Evolutionary conservation across 2,113 vertebrate genomes (phyloP).

Genomic region (Pundamilia nyererei): DNA sequence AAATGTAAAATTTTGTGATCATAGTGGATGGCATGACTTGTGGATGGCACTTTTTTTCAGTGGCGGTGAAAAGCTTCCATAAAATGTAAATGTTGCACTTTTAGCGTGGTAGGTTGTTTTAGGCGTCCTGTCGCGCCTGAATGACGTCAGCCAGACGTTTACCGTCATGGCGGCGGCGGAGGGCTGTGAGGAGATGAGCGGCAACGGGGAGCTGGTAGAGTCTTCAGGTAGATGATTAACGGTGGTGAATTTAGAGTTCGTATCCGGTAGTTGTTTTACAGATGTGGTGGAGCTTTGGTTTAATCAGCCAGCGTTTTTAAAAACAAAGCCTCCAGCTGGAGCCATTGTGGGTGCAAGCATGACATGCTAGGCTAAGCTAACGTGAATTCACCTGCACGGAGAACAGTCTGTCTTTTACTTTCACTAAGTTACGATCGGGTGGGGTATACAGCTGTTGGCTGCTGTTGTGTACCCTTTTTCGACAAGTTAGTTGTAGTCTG

Average conservation of each 20-base stretch:
- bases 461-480: too few relatives aligned
- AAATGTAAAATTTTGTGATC: background rate
- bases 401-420: background rate
- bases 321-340: background rate
- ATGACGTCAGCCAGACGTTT: slow-evolving; percentile 42
- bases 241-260: background rate
- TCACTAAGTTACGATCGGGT: background rate
- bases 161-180: slow-evolving; percentile 73
- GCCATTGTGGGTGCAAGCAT: background rate
- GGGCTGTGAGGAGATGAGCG: slow-evolving; percentile 56
- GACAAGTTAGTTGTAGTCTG: background rate
- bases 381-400: background rate
- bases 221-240: slow-evolving; percentile 39
- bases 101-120: background rate
- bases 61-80: background rate
- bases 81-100: background rate
- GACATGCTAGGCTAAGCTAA: slow-evolving; percentile 45
- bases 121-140: slow-evolving; percentile 17
- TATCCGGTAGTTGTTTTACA: background rate
- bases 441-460: background rate
- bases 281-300: background rate
- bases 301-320: background rate
- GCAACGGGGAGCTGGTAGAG: slow-evolving; percentile 55
- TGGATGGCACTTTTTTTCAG: background rate
- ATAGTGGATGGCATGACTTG: background rate